These are phyloP conservation scores for Eurois occulta DNA, from an alignment of 2,888 invertebrate species.

Conservation along the genomic window DNA sequence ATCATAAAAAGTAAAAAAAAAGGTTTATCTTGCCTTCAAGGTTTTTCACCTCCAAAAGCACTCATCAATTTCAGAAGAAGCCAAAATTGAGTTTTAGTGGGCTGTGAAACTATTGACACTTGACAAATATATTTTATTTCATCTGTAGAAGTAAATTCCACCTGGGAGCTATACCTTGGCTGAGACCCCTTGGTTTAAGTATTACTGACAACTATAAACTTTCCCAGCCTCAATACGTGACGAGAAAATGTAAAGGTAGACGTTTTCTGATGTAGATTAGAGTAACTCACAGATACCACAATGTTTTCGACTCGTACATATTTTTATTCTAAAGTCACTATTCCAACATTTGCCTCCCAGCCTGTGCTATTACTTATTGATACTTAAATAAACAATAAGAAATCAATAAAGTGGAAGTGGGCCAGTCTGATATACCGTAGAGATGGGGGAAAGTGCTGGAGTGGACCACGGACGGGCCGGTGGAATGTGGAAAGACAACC, in stretches of 20 bases:
- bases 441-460: no score
- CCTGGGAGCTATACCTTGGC: constrained; percentile 27
- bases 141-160: constrained; percentile 30
- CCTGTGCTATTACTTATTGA: no score
- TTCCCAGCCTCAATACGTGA: constrained; percentile 41
- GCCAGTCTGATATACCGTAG: no score
- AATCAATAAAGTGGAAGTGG: no score
- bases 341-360: no score
- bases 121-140: constrained; percentile 12
- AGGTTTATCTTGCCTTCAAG: no score
- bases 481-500: no score
- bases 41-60: background rate
- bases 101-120: constrained; percentile 5
- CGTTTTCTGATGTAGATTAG: constrained; percentile 11
- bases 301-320: background rate
- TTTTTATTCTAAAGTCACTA: background rate
- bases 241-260: constrained; percentile 28
- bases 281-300: constrained; percentile 8
- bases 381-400: no score
- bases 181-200: constrained; percentile 21
- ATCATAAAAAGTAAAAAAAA: background rate
- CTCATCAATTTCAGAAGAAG: constrained; percentile 18
- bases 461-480: no score
- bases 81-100: background rate
- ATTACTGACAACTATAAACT: constrained; percentile 49